phyloP scores from a whole-genome alignment of 64 coral and sea anemone species.

The Platygyra sinensis region DNA sequence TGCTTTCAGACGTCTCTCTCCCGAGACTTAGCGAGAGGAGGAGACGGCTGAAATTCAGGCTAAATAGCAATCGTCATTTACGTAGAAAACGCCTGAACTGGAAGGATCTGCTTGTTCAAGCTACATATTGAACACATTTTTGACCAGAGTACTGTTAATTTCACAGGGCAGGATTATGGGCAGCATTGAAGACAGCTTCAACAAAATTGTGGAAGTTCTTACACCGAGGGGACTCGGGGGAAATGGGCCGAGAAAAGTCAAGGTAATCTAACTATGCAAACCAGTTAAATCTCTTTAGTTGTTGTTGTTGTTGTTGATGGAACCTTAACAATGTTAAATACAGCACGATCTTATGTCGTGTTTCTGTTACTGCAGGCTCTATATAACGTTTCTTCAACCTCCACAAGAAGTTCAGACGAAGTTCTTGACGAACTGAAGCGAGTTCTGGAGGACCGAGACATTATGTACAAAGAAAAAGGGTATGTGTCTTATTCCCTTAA shows the following conservation, averaged over 20 bases:
- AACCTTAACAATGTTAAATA: no score
- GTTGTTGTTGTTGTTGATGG: no score
- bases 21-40: no score
- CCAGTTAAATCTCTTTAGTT: no score
- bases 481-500: conserved; percentile 5
- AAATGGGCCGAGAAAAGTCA: conserved; percentile 90
- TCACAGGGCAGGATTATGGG: conserved; percentile 68
- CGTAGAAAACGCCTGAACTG: no score
- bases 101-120: no score
- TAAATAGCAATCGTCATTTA: no score
- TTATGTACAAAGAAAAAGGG: conserved; percentile 90
- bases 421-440: conserved; percentile 83
- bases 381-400: conserved; percentile 93
- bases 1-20: no score
- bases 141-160: background rate
- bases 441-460: conserved; percentile 55
- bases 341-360: no score
- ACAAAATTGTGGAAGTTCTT: conserved; percentile 89
- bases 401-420: conserved; percentile 84
- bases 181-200: conserved; percentile 92
- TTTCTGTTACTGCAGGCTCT: conserved; percentile 61
- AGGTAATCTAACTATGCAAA: conserved; percentile 50
- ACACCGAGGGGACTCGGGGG: conserved; percentile 79
- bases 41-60: no score
- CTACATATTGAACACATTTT: no score